Conservation (phyloP, 1,140 invertebrate genomes). For the Subanguina moxae region DNA sequence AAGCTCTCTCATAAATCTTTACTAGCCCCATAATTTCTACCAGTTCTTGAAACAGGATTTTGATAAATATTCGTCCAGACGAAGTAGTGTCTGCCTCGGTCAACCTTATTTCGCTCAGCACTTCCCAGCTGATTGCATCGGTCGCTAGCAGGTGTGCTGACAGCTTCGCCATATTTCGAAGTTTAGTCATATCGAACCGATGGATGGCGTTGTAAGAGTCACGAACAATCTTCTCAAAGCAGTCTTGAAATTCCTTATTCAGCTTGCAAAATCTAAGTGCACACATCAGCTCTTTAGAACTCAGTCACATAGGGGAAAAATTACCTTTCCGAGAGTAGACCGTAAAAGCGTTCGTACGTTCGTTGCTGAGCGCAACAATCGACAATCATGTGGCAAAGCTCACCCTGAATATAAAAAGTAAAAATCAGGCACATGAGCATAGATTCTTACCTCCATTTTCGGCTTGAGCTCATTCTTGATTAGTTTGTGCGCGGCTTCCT, state of each 20-base stretch:
- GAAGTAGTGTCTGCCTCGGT: conserved; percentile 96
- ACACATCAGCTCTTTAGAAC: background rate
- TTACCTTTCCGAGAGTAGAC: conserved; percentile 78
- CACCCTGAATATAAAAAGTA: conserved; percentile 61
- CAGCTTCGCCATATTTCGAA: conserved; percentile 96
- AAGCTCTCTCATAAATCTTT: conserved; percentile 81
- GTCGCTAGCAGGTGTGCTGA: conserved; percentile 93
- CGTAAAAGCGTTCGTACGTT: conserved; percentile 98
- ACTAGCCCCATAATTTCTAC: conserved; percentile 89
- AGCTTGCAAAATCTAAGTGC: conserved; percentile 13
- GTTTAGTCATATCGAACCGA: conserved; percentile 87
- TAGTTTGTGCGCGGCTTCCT: conserved; percentile 96
- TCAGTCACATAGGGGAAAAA: conserved; percentile 77
- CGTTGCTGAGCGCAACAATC: conserved; percentile 98
- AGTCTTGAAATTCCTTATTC: conserved; percentile 65
- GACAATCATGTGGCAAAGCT: conserved; percentile 96
- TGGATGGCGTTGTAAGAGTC: conserved; percentile 86
- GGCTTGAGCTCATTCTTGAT: conserved; percentile 92
- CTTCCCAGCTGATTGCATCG: conserved; percentile 83
- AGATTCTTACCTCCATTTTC: conserved; percentile 60
- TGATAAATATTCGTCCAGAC: conserved; percentile 92
- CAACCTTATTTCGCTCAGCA: conserved; percentile 81
- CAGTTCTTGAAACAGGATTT: conserved; percentile 91
- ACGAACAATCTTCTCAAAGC: conserved; percentile 89
- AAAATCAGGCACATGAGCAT: no score